Evolutionary conservation across 2,797 vertebrate genomes (phyloP).

Genomic region (Eulemur mongoz): DNA sequence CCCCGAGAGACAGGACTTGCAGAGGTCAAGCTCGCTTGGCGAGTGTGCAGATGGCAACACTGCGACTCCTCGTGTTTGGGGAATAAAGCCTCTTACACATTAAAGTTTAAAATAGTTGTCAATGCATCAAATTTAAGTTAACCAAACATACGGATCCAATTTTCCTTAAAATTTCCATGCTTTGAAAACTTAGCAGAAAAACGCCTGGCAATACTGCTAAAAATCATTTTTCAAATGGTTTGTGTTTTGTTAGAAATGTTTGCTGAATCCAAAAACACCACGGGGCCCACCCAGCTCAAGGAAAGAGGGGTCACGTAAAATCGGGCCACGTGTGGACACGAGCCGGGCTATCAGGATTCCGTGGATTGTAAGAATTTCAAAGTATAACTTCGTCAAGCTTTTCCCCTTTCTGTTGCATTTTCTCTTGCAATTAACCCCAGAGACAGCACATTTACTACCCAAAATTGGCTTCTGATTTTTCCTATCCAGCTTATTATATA

Average conservation of each 20-base stretch:
- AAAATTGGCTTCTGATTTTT: background rate
- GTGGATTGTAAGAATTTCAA: accelerated
- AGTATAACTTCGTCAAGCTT: accelerated
- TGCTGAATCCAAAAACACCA: background rate
- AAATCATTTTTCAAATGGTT: background rate
- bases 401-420: background rate
- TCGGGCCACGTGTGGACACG: too few species aligned
- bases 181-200: conserved; percentile 17
- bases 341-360: background rate
- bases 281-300: background rate
- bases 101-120: background rate
- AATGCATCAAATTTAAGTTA: background rate
- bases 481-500: background rate
- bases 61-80: background rate
- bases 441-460: background rate
- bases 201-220: background rate
- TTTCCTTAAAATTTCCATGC: conserved; percentile 13
- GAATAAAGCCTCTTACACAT: background rate
- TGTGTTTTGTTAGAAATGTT: conserved; percentile 30
- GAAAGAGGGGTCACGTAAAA: accelerated
- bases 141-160: conserved; percentile 12
- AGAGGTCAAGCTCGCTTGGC: background rate
- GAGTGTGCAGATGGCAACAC: background rate
- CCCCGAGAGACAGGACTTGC: accelerated
- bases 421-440: background rate